These are phyloP conservation scores for Nanorana parkeri DNA, from an alignment of 2,113 vertebrate genomes.

Conservation along the genomic window DNA sequence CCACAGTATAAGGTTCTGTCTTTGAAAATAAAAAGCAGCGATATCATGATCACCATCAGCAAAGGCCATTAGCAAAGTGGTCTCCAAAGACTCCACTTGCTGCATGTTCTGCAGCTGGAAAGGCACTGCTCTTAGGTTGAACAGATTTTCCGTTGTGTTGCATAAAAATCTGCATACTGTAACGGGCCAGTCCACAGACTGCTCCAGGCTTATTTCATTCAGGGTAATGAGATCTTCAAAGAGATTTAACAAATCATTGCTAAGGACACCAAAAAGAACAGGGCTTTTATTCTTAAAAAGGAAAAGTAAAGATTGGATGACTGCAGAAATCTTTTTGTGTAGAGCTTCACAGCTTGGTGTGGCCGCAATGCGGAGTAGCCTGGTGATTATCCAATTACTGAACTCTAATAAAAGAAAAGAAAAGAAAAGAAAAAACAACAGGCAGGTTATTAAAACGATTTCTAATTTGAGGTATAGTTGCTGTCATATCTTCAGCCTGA, in stretches of 20 bases:
- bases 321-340: constrained; percentile 81
- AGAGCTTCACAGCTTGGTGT: constrained; percentile 83
- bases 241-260: constrained; percentile 81
- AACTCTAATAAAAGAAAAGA: constrained; percentile 79
- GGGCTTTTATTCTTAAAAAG: constrained; percentile 84
- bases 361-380: constrained; percentile 87
- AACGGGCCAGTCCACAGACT: constrained; percentile 77
- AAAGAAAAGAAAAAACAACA: constrained; percentile 39
- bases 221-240: constrained; percentile 80
- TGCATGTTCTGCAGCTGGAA: constrained; percentile 76
- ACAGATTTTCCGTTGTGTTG: constrained; percentile 62
- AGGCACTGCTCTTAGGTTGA: constrained; percentile 79
- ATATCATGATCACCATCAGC: constrained; percentile 66
- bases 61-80: constrained; percentile 75
- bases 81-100: constrained; percentile 82
- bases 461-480: no score
- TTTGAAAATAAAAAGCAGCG: constrained; percentile 80
- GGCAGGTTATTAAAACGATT: no score
- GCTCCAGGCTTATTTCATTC: constrained; percentile 67
- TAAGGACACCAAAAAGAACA: constrained; percentile 80
- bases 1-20: constrained; percentile 79
- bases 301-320: constrained; percentile 88
- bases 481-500: no score
- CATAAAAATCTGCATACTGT: constrained; percentile 74
- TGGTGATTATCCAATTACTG: constrained; percentile 90